phyloP scores from a whole-genome alignment of 2,888 invertebrate species.

The Stictocephala bisonia region DNA sequence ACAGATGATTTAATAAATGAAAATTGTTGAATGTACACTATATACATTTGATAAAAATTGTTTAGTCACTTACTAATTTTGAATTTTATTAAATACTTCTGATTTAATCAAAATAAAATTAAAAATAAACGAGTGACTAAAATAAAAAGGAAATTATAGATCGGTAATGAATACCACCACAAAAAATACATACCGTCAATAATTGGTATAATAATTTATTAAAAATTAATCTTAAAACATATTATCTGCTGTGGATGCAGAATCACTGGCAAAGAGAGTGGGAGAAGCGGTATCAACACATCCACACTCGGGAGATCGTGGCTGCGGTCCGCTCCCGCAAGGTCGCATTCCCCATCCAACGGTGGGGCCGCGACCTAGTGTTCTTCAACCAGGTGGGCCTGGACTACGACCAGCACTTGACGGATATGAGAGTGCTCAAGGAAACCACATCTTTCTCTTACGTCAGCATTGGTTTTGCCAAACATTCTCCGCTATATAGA shows the following conservation, averaged over 20 bases:
- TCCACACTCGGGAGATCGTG: not conserved
- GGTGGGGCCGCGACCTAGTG: not conserved
- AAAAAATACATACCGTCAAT: too few relatives aligned
- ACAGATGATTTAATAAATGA: too few relatives aligned
- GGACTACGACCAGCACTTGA: not conserved
- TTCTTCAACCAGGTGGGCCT: not conserved
- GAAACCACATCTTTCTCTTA: not conserved
- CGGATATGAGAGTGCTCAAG: not conserved
- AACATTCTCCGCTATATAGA: not conserved
- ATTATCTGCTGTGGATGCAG: not conserved
- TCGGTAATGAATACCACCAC: too few relatives aligned
- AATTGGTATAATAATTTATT: too few relatives aligned
- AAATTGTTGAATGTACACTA: too few relatives aligned
- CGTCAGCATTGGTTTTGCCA: not conserved
- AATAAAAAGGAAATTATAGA: too few relatives aligned
- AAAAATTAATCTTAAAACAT: too few relatives aligned
- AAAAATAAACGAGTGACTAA: too few relatives aligned
- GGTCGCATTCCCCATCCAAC: slow-evolving; percentile 25
- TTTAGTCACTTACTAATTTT: too few relatives aligned
- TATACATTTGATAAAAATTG: too few relatives aligned
- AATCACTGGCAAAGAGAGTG: slow-evolving; percentile 8
- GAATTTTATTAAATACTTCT: not conserved
- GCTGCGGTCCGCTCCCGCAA: not conserved
- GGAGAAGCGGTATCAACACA: not conserved
- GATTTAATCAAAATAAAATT: not conserved